phyloP scores from a whole-genome alignment of 2,888 invertebrate genomes.

The Aphrophora alni region DNA sequence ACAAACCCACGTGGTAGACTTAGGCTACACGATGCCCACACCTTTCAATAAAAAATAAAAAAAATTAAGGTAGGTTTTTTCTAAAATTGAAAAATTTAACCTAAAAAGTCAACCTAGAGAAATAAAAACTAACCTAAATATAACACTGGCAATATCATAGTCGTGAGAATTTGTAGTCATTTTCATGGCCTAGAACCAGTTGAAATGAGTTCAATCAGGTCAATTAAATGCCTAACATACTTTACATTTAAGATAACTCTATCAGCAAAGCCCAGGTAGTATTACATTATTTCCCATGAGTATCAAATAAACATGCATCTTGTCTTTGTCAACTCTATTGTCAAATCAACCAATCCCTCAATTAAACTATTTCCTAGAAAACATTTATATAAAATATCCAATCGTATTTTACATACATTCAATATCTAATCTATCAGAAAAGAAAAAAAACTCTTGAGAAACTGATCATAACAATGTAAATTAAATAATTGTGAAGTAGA shows the following conservation, averaged over 20 bases:
- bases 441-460: background rate
- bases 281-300: background rate
- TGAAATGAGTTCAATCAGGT: background rate
- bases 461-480: background rate
- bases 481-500: conserved; percentile 23
- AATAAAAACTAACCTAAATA: too few species aligned
- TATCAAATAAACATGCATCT: background rate
- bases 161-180: background rate
- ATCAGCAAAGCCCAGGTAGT: background rate
- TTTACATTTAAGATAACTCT: background rate
- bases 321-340: background rate
- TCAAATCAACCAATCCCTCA: background rate
- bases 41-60: too few species aligned
- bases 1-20: too few species aligned
- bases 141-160: background rate
- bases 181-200: background rate
- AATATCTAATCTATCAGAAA: background rate
- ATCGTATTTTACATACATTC: background rate
- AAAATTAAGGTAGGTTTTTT: too few species aligned
- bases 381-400: background rate
- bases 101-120: too few species aligned
- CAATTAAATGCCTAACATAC: too few species aligned
- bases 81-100: too few species aligned
- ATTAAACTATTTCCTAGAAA: background rate
- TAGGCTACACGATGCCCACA: too few species aligned